Percentiles rank a stretch among this genome's conserved stretches.
Conservation (phyloP, 2,113 vertebrate species). For the Sander vitreus region DNA sequence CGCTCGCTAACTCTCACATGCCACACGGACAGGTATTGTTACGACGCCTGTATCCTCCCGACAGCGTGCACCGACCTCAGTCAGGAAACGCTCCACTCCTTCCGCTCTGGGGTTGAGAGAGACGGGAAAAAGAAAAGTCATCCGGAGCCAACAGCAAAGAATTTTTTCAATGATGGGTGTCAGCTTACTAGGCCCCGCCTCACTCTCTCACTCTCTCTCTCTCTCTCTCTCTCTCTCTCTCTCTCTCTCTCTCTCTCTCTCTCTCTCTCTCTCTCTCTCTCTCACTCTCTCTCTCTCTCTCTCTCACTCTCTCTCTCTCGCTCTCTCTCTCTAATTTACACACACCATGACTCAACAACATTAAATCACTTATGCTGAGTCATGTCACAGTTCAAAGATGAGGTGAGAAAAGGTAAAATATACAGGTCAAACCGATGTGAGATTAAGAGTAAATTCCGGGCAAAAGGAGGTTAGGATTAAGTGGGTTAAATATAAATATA, state of each 20-base stretch:
- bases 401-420: too few species aligned
- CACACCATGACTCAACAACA: too few species aligned
- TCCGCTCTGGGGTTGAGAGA: slow-evolving; percentile 29
- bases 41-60: neutral
- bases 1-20: slow-evolving; percentile 52
- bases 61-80: neutral
- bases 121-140: slow-evolving; percentile 25
- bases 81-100: slow-evolving; percentile 36
- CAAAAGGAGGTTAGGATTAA: too few species aligned
- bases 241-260: neutral
- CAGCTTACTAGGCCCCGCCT: slow-evolving; percentile 48
- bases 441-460: neutral
- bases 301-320: neutral
- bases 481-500: neutral
- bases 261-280: neutral
- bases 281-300: neutral
- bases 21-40: slow-evolving; percentile 28
- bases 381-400: too few species aligned
- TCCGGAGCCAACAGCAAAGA: neutral
- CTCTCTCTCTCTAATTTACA: neutral
- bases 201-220: neutral
- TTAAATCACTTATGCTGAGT: too few species aligned
- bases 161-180: slow-evolving; percentile 22
- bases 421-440: too few species aligned
- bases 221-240: neutral